Evolutionary conservation across 1,140 invertebrate genomes (phyloP), one percentile per base, ranked within the genome.

Genomic region (Tachypleus tridentatus): DNA sequence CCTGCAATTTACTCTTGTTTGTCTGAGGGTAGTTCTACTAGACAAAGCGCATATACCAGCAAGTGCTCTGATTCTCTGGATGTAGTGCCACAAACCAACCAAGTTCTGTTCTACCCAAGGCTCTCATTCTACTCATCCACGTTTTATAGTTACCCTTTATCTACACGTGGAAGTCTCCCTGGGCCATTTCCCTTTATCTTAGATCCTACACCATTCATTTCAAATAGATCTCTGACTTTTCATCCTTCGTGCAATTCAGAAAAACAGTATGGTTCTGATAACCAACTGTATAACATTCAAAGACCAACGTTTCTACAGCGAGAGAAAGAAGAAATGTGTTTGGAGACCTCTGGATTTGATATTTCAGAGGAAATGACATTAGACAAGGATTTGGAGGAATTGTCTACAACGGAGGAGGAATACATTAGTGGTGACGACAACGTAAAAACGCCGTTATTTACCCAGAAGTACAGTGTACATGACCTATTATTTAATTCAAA

Each of bases 21-120:
- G 9, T 10, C 49, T 49, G 60, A 47, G 3, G 49, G 29, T 50
- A 50, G 8, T 60, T 29, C 11, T 49, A 60, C 47, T 2, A 58
- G 2, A 29, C 29, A 29, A 29, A 29, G 29, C 29, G 29, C 29
- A 29, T 29, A 29, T 29, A 29, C 29, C 29, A 29, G 29, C 29
- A 29, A 29, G 2, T 29, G 29, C 29, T 29, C 29, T 29, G 29
- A 29, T 29, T 29, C 29, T 29, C 29, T 29, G 29, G 29, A 29
- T 29, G 29, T 29, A 29, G 29, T 29, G 29, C 29, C 78, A 76
- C 62, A 76, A 47, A 77, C 82, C 1, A 86, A 83, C 71, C 86
- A 86, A 0, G 86, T 87, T 70, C 79, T 86, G 5, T 82, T 87
- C 71, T 89, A 86, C 68, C 76, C 81, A 5, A 75, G 82, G 64